Conservation (phyloP, 2,113 vertebrate species). For the Pogonocichla stellata region DNA sequence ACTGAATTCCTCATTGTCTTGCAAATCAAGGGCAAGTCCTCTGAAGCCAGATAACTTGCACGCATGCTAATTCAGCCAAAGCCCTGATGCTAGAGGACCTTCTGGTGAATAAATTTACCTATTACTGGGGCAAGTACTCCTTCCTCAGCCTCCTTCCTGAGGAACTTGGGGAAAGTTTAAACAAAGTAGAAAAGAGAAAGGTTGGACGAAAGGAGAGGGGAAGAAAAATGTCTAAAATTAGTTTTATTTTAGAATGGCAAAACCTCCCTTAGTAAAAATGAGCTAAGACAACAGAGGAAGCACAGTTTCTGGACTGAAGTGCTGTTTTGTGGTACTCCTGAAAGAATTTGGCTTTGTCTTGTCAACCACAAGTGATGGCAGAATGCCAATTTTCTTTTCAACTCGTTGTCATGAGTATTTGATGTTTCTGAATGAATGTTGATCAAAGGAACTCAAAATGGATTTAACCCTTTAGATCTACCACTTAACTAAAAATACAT, state of each 20-base stretch:
- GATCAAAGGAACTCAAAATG: background rate
- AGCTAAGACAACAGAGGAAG: background rate
- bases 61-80: rapidly evolving
- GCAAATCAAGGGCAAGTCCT: background rate
- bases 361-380: background rate
- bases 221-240: background rate
- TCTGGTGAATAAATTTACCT: background rate
- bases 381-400: background rate
- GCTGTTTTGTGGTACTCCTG: background rate
- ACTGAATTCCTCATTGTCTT: background rate
- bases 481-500: background rate
- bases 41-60: background rate
- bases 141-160: background rate
- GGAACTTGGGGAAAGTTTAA: background rate
- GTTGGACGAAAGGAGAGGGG: background rate
- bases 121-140: background rate
- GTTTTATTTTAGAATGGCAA: background rate
- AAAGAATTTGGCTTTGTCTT: background rate
- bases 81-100: background rate
- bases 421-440: background rate
- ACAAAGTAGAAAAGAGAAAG: background rate
- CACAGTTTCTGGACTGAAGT: background rate
- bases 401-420: background rate
- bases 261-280: background rate
- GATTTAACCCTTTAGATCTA: background rate